A percentile compares a stretch with the other conserved stretches of the same genome.
These are phyloP conservation scores for Piaya cayana DNA, from an alignment of 2,113 vertebrate species.

Conservation along the genomic window DNA sequence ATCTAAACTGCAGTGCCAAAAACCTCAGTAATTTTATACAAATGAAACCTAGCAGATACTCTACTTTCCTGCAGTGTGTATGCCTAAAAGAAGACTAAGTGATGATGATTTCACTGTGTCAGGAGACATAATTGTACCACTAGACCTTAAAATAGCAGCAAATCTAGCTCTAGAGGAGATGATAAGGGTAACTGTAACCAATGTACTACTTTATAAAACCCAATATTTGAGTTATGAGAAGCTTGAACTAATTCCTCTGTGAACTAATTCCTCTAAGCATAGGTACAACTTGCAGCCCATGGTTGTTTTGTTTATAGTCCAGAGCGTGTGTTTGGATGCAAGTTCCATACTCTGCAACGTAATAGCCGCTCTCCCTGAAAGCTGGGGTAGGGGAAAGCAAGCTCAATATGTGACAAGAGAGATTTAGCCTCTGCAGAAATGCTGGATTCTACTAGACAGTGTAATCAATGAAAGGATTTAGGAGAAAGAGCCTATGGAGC, in stretches of 20 bases:
- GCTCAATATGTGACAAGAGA: not conserved
- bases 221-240: not conserved
- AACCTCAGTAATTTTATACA: constrained; percentile 22
- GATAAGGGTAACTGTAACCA: not conserved
- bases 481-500: not conserved
- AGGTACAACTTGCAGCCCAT: not conserved
- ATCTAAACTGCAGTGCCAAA: constrained; percentile 43
- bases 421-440: not conserved
- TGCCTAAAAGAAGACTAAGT: not conserved
- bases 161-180: not conserved
- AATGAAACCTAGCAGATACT: constrained; percentile 9
- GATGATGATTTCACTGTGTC: not conserved
- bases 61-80: not conserved
- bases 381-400: not conserved
- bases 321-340: not conserved
- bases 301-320: not conserved
- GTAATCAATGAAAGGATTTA: constrained; percentile 59
- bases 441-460: constrained; percentile 5
- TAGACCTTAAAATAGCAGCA: not conserved
- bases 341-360: not conserved
- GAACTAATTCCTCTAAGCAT: not conserved
- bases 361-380: not conserved
- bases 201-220: not conserved
- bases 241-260: not conserved
- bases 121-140: not conserved